phyloP scores from a whole-genome alignment of 2,113 vertebrate genomes.

The Gallinago jamesoni region DNA sequence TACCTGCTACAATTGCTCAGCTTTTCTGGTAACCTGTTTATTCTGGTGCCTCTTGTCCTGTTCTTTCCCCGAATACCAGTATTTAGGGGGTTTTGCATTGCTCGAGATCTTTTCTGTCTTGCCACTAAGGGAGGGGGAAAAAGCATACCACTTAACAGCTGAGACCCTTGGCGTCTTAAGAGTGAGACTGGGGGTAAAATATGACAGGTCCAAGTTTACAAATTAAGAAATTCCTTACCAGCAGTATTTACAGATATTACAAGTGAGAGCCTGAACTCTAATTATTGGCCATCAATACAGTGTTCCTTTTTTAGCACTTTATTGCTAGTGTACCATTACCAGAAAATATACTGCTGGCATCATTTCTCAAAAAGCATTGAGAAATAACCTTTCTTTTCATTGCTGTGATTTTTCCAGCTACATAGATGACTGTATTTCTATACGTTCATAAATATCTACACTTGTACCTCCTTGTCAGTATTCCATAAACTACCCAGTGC shows the following conservation, averaged over 20 bases:
- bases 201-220: background rate
- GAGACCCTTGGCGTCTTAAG: background rate
- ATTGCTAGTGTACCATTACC: background rate
- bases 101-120: background rate
- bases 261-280: background rate
- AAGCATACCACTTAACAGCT: background rate
- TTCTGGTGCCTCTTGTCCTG: background rate
- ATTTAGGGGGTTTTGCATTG: background rate
- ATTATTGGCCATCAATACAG: background rate
- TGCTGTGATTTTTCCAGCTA: background rate
- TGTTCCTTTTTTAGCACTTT: background rate
- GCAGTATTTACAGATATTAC: background rate
- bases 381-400: background rate
- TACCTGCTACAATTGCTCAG: background rate
- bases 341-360: background rate
- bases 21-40: background rate
- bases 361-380: background rate
- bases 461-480: background rate
- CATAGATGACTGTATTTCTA: background rate
- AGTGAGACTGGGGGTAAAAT: background rate
- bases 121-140: rapidly evolving
- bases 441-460: background rate
- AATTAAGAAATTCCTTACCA: background rate
- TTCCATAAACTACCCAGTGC: background rate
- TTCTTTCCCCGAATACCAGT: background rate